These are phyloP conservation scores for cattle (Bos taurus) DNA, from an alignment of 2,113 vertebrate species.

Conservation along the genomic window DNA sequence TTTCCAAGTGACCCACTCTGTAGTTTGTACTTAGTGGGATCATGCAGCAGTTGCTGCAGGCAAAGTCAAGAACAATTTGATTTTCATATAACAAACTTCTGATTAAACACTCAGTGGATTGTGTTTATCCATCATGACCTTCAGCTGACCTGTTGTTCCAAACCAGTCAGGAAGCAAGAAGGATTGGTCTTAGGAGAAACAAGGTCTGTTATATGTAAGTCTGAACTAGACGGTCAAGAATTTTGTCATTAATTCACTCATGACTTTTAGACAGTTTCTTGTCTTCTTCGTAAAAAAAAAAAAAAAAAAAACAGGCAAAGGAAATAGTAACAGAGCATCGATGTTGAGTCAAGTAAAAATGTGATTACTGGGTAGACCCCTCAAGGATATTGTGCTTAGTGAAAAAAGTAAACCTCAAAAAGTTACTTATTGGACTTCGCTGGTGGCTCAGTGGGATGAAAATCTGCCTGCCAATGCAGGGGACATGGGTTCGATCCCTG, in stretches of 20 bases:
- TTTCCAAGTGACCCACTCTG: neutral
- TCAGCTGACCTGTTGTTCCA: neutral
- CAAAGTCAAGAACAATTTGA: neutral
- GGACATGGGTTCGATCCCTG: neutral
- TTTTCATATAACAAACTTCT: slow-evolving; percentile 16
- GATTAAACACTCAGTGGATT: neutral
- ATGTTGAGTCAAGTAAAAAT: neutral
- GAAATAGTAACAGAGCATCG: neutral
- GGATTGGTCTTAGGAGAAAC: neutral
- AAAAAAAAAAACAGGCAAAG: neutral
- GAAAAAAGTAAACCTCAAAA: neutral
- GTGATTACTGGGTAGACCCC: neutral
- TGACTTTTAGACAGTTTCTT: neutral
- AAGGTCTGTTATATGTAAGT: neutral
- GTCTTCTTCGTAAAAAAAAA: neutral
- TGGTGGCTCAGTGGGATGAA: neutral
- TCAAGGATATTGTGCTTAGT: neutral
- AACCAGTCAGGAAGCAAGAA: slow-evolving; percentile 5
- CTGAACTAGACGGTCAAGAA: neutral
- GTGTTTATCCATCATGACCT: neutral
- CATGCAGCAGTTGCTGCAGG: neutral
- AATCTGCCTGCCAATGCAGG: neutral
- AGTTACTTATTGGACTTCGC: neutral
- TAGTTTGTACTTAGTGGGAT: neutral
- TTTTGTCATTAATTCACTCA: neutral